These are phyloP conservation scores for Sinotaia quadrata DNA, from an alignment of 2,888 invertebrate genomes.

Conservation along the genomic window DNA sequence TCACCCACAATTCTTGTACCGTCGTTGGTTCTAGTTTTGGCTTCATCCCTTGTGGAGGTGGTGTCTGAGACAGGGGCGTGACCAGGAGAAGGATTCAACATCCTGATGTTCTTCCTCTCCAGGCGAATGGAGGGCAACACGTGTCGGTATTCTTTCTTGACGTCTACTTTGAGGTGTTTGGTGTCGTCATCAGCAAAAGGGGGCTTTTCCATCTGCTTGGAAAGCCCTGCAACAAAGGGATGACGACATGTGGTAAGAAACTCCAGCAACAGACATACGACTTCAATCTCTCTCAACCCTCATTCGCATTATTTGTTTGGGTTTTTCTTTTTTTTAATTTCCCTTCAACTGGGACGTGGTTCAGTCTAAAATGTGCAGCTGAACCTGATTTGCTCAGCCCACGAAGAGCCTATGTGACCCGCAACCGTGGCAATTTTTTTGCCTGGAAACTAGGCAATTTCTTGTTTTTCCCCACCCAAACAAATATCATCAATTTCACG, in stretches of 20 bases:
- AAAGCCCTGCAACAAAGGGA: conserved; percentile 12
- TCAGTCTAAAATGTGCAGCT: too few relatives aligned
- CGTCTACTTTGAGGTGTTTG: conserved; percentile 50
- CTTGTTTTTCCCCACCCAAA: too few relatives aligned
- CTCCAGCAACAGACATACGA: background rate
- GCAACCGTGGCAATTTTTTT: too few relatives aligned
- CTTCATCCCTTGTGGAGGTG: background rate
- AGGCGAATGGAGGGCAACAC: conserved; percentile 56
- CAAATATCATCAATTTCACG: too few relatives aligned
- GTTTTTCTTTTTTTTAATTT: too few relatives aligned
- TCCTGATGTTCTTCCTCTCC: conserved; percentile 56
- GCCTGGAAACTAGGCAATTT: too few relatives aligned
- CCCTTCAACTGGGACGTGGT: too few relatives aligned
- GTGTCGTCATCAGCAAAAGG: conserved; percentile 46
- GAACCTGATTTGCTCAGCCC: too few relatives aligned
- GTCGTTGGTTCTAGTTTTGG: conserved; percentile 36
- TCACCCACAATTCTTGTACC: conserved; percentile 59
- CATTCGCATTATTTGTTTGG: too few relatives aligned
- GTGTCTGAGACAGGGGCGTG: conserved; percentile 29
- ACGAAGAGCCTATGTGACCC: too few relatives aligned
- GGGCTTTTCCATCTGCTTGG: conserved; percentile 35
- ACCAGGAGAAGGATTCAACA: conserved; percentile 46
- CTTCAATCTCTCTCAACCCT: background rate
- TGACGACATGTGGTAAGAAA: background rate
- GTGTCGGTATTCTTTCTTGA: conserved; percentile 50